These are phyloP conservation scores for Xiphorhynchus erythropygius DNA, from an alignment of 2,797 vertebrate species.

Conservation along the genomic window DNA sequence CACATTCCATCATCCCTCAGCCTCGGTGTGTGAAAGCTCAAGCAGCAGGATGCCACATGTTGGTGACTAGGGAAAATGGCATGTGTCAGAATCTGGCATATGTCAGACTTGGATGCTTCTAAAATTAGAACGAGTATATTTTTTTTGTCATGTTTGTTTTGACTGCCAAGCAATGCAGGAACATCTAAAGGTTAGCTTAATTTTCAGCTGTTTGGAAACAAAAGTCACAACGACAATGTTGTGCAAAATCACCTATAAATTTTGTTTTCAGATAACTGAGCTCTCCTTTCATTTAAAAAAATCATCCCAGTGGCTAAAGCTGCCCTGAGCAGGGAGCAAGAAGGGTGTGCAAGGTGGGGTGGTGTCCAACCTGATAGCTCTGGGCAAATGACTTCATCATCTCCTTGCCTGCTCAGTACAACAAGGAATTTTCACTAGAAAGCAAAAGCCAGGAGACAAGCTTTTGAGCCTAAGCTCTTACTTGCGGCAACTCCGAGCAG, in stretches of 20 bases:
- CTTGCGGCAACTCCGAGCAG: fast-evolving
- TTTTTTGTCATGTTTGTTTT: neutral
- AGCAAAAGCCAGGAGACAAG: neutral
- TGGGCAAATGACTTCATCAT: slow-evolving; percentile 17
- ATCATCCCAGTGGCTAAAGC: neutral
- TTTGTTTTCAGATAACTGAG: neutral
- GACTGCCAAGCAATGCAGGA: neutral
- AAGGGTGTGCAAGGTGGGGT: neutral
- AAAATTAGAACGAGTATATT: neutral
- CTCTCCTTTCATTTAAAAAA: neutral
- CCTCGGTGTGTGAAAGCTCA: neutral
- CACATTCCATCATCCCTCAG: slow-evolving; percentile 43
- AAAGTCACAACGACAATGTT: neutral
- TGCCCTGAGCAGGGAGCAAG: neutral
- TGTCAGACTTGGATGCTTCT: neutral
- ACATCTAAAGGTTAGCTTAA: slow-evolving; percentile 17
- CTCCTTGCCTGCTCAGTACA: neutral
- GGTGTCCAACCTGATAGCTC: neutral
- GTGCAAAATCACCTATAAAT: neutral
- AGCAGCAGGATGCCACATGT: slow-evolving; percentile 21
- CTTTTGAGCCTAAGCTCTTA: neutral
- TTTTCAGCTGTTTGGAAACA: slow-evolving; percentile 24
- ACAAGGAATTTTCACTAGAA: neutral
- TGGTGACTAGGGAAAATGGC: slow-evolving; percentile 29
- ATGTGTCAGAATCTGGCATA: neutral